A percentile compares a stretch with the other conserved stretches of the same genome.
phyloP scores from a whole-genome alignment of 2,888 invertebrate species.

The Apotomis betuletana region DNA sequence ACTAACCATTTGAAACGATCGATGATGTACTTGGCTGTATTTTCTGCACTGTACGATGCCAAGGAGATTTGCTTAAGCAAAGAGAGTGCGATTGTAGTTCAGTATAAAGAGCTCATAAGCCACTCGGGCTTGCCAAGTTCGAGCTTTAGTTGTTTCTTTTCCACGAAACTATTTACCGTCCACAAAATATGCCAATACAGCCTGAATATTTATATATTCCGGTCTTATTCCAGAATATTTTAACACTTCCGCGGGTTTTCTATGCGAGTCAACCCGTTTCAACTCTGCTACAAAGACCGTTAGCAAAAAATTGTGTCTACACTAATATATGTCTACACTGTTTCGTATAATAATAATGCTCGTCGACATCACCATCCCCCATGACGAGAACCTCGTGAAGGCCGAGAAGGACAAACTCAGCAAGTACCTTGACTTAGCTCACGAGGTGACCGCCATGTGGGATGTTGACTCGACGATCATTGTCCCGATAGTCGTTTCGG shows the following conservation, averaged over 20 bases:
- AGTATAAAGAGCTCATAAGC: slow-evolving; percentile 35
- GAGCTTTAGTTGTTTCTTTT: slow-evolving; percentile 29
- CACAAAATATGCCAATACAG: slow-evolving; percentile 26
- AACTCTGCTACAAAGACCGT: not conserved
- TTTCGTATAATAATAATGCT: too few species aligned
- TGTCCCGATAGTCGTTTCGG: too few species aligned
- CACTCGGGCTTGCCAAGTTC: slow-evolving; percentile 36
- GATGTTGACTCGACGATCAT: too few species aligned
- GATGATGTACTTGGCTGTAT: slow-evolving; percentile 1
- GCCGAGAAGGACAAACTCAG: too few species aligned
- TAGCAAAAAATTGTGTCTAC: not conserved
- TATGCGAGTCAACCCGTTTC: not conserved
- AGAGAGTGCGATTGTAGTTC: slow-evolving; percentile 21
- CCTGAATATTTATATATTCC: slow-evolving; percentile 12
- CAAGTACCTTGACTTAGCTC: too few species aligned
- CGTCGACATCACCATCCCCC: too few species aligned
- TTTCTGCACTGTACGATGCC: slow-evolving; percentile 12
- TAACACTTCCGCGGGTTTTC: not conserved
- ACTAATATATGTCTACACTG: too few species aligned
- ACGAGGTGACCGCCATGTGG: too few species aligned
- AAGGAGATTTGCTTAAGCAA: slow-evolving; percentile 27
- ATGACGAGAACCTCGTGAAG: too few species aligned
- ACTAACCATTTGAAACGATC: not conserved
- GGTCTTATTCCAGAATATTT: not conserved
- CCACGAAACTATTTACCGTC: slow-evolving; percentile 23